Percentiles rank a stretch among this genome's conserved stretches.
Evolutionary conservation across 2,888 invertebrate genomes (phyloP).

Genomic region (Steinernema scapterisci): DNA sequence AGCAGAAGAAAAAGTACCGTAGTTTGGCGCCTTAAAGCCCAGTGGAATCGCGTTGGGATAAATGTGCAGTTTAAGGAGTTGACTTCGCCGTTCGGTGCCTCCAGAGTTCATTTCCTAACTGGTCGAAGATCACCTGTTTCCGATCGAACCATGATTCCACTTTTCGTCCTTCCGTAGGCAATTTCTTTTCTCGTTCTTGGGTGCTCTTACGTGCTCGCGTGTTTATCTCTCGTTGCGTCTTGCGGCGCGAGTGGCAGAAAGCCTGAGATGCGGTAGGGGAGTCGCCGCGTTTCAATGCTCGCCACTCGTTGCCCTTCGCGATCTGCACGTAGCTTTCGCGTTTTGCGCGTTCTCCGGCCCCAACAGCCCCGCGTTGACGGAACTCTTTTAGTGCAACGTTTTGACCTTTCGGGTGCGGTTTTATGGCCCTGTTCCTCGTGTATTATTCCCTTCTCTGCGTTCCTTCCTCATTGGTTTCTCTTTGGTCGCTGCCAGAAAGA

Average conservation of each 20-base stretch:
- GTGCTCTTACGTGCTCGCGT: background rate
- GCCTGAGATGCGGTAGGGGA: background rate
- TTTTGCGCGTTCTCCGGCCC: conserved; percentile 16
- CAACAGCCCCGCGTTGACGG: background rate
- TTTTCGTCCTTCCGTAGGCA: background rate
- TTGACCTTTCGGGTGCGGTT: too few species aligned
- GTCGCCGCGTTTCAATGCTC: background rate
- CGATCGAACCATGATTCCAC: background rate
- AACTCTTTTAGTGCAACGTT: too few species aligned
- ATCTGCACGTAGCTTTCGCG: conserved; percentile 9
- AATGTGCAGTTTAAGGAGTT: too few species aligned
- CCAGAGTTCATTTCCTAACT: too few species aligned
- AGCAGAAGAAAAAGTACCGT: too few species aligned
- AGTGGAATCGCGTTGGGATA: too few species aligned
- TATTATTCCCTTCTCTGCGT: background rate
- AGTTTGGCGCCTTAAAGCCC: too few species aligned
- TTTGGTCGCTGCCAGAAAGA: too few species aligned
- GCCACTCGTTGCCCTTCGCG: conserved; percentile 9
- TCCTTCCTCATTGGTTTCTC: too few species aligned
- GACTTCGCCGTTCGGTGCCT: background rate
- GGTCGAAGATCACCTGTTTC: background rate
- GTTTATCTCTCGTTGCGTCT: conserved; percentile 5
- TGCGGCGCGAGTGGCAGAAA: conserved; percentile 11
- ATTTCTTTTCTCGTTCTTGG: background rate
- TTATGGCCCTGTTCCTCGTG: background rate